Base-by-base conservation (phyloP, 2,888 invertebrate genomes). In the Nudaria mundana region DNA sequence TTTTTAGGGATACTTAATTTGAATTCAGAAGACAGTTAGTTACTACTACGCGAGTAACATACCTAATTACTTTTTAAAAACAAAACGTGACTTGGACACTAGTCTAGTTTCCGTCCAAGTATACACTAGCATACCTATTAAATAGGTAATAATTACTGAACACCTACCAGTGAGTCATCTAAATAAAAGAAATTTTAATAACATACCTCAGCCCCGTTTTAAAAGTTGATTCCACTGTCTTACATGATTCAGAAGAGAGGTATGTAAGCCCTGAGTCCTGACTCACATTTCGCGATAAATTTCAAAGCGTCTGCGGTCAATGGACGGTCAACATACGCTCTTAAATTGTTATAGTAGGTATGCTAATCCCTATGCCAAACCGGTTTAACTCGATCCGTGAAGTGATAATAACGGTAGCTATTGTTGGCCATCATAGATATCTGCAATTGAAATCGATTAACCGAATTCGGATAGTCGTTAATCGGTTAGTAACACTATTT, bases 161-260 rank as follows among this genome's bases (percentile, higher is more conserved):
- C n/a, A n/a, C n/a, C n/a, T n/a, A n/a, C n/a, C n/a, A n/a, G n/a
- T n/a, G n/a, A n/a, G n/a, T n/a, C n/a, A n/a, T n/a, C n/a, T n/a
- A n/a, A n/a, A n/a, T n/a, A n/a, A n/a, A n/a, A n/a, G n/a, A n/a
- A n/a, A n/a, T n/a, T n/a, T n/a, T n/a, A n/a, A n/a, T n/a, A n/a
- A n/a, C n/a, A n/a, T n/a, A n/a, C n/a, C n/a, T n/a, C n/a, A n/a
- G n/a, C n/a, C n/a, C n/a, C n/a, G n/a, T n/a, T n/a, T n/a, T n/a
- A n/a, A n/a, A n/a, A n/a, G n/a, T n/a, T n/a, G n/a, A n/a, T n/a
- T n/a, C n/a, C n/a, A n/a, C n/a, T n/a, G n/a, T n/a, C n/a, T n/a
- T n/a, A n/a, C n/a, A 48, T 77, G 78, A 80, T 68, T 81, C 81
- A 81, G 76, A 74, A 67, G 70, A 63, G 69, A 75, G 67, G 65